Evolutionary conservation across 1,140 invertebrate genomes (phyloP).

Genomic region (Heliconius melpomene): DNA sequence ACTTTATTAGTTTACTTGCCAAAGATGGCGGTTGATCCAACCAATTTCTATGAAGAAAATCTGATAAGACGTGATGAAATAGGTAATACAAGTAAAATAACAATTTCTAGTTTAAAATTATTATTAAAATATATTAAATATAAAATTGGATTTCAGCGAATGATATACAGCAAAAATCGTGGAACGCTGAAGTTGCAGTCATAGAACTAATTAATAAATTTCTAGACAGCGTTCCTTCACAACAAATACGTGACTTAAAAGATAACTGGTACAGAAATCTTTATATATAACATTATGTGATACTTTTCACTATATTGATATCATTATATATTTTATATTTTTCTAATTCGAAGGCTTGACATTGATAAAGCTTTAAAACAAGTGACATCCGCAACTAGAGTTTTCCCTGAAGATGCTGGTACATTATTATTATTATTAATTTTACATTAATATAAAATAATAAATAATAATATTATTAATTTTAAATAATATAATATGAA

Average conservation of each 20-base stretch:
- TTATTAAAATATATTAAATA: neutral
- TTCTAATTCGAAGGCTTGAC: constrained; percentile 76
- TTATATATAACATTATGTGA: neutral
- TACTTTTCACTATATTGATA: neutral
- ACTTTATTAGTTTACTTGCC: constrained; percentile 86
- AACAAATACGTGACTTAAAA: constrained; percentile 81
- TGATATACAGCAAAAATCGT: constrained; percentile 73
- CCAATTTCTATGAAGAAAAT: constrained; percentile 86
- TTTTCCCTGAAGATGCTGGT: constrained; percentile 82
- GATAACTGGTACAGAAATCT: constrained; percentile 80
- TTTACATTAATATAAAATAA: too few species aligned
- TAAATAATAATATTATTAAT: neutral
- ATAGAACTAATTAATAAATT: constrained; percentile 88
- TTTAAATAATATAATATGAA: neutral
- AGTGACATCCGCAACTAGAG: constrained; percentile 81
- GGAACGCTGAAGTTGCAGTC: constrained; percentile 84
- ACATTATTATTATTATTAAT: constrained; percentile 26
- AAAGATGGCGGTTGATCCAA: constrained; percentile 83
- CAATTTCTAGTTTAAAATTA: neutral
- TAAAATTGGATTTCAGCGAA: constrained; percentile 44
- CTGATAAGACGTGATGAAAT: constrained; percentile 79
- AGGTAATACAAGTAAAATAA: constrained; percentile 49
- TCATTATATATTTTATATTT: neutral
- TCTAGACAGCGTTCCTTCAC: constrained; percentile 81
- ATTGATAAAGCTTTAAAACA: constrained; percentile 82